Base-by-base conservation (phyloP, 2,113 vertebrate genomes). In the Megaleporinus macrocephalus region DNA sequence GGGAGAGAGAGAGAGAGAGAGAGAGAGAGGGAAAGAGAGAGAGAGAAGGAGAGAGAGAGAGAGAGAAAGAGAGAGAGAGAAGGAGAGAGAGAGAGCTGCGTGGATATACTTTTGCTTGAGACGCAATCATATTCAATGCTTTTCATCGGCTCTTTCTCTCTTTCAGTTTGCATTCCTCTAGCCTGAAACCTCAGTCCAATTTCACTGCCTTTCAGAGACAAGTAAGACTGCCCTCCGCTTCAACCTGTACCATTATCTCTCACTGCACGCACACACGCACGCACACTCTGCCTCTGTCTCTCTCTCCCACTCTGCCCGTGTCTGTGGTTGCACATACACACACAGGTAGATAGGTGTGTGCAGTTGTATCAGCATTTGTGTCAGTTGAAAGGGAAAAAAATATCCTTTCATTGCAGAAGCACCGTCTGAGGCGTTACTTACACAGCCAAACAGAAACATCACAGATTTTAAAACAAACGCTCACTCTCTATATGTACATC, bases 141-240 rank as follows among this genome's bases (percentile, higher is more conserved):
- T 63, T 47, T 26, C 29, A 44, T 63, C 53, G 51, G 41, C 5
- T 73, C 36, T 27, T 36, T 14, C 7, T 33, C 36, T 10, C 13
- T 7, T 24, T 70, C 44, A 73, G 59, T 68, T 72, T 83, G 55
- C 51, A 59, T 74, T 63, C 77, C 24, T 53, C 51, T 33, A 29
- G 13, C 78, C 29, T 51, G 73, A 59, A 75, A 59, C 22, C 36
- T 61, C 59, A 49, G 49, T 74, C 20, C 72, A 59, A 57, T 66
- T 73, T 73, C 69, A 73, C 20, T 15, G 51, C 80, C 49, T 55
- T 30, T 72, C 65, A 22, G 65, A 71, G 49, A 57, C 26, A 49
- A 61, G 22, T 41, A 30, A 4, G 12, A 27, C 63, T 84, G 72
- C 75, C 78, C 78, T 61, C 36, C 1, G 16, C 27, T 78, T 78